Evolutionary conservation across 1,140 invertebrate genomes (phyloP).

Genomic region (Thaumetopoea pityocampa): DNA sequence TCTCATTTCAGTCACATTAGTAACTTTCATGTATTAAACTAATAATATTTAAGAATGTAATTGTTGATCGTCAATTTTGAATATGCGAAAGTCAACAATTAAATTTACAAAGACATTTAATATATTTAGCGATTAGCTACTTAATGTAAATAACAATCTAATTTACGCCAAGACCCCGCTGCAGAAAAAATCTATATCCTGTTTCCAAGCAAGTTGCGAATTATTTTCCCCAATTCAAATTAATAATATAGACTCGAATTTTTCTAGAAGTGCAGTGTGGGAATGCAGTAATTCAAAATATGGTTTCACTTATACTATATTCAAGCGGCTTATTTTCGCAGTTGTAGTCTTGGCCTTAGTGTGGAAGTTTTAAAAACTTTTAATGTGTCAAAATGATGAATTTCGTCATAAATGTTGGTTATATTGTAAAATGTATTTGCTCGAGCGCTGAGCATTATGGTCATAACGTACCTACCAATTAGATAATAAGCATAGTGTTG

Average conservation of each 20-base stretch:
- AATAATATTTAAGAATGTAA: slow-evolving; percentile 18
- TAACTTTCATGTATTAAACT: slow-evolving; percentile 12
- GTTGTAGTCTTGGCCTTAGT: no score
- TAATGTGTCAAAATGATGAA: slow-evolving; percentile 28
- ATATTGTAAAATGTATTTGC: slow-evolving; percentile 28
- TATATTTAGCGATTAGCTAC: slow-evolving; percentile 24
- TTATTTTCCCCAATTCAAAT: no score
- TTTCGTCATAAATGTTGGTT: slow-evolving; percentile 22
- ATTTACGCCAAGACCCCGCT: no score
- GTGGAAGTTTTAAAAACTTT: slow-evolving; percentile 26
- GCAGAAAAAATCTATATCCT: no score
- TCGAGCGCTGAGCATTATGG: slow-evolving; percentile 24
- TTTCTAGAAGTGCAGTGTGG: no score
- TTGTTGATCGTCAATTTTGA: slow-evolving; percentile 28
- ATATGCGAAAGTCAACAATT: slow-evolving; percentile 18
- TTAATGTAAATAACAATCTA: slow-evolving; percentile 19
- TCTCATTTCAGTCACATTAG: slow-evolving; percentile 12
- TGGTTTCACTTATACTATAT: no score
- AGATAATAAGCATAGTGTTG: slow-evolving; percentile 34
- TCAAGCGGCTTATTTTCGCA: no score
- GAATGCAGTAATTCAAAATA: no score
- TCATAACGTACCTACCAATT: slow-evolving; percentile 39
- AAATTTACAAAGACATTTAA: slow-evolving; percentile 22
- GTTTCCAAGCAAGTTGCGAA: no score
- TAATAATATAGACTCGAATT: no score